Percentiles rank a stretch among this genome's conserved stretches.
Conservation (phyloP, 1,140 invertebrate species). For the Scaptodrosophila lebanonensis region DNA sequence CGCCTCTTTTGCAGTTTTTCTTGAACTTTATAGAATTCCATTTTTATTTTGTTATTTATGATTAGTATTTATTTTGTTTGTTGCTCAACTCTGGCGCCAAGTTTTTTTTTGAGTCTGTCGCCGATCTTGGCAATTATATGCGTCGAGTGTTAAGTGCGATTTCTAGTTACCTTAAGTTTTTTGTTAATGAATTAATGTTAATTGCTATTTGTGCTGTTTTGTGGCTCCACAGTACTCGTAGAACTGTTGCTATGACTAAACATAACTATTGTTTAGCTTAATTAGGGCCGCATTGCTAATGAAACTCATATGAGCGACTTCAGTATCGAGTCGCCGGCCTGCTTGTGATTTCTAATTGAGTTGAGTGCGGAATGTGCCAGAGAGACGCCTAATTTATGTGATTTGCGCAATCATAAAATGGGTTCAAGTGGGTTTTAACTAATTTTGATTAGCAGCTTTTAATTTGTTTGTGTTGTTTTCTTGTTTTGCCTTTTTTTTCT, state of each 20-base stretch:
- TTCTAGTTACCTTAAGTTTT: conserved; percentile 57
- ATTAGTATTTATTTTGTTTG: not conserved
- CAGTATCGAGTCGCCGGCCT: conserved; percentile 37
- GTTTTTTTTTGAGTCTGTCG: too few relatives aligned
- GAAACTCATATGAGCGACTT: conserved; percentile 62
- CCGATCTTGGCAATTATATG: conserved; percentile 3
- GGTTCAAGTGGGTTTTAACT: conserved; percentile 74
- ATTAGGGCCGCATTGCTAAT: conserved; percentile 61
- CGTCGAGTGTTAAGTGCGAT: conserved; percentile 14
- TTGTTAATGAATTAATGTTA: conserved; percentile 52
- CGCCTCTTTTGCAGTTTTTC: too few relatives aligned
- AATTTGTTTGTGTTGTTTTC: conserved; percentile 23
- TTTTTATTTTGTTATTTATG: too few relatives aligned
- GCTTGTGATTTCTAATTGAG: conserved; percentile 45
- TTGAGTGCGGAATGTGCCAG: conserved; percentile 36
- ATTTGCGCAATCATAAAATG: conserved; percentile 68
- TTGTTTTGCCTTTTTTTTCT: conserved; percentile 32
- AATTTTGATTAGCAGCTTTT: conserved; percentile 71
- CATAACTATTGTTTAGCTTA: conserved; percentile 70
- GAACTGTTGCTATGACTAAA: conserved; percentile 55
- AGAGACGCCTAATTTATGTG: conserved; percentile 39
- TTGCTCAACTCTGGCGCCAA: conserved; percentile 59
- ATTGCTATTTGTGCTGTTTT: conserved; percentile 30
- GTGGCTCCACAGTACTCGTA: conserved; percentile 2
- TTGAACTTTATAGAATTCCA: too few relatives aligned